Conservation (phyloP, 2,113 vertebrate species). For the Oncorhynchus mykiss region DNA sequence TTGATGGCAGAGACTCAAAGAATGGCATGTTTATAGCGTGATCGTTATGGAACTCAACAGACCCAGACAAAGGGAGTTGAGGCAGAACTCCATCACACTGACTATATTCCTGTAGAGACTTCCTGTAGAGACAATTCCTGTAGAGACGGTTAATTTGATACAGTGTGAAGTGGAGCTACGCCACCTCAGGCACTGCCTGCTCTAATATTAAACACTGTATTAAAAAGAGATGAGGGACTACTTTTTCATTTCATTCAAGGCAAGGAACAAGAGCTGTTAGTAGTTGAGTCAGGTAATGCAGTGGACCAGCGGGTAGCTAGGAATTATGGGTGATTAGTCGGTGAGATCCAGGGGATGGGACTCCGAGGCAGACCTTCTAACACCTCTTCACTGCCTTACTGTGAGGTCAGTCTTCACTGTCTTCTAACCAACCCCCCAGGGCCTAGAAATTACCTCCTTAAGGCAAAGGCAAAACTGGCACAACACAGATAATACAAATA, state of each 20-base stretch:
- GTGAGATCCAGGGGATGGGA: slow-evolving; percentile 16
- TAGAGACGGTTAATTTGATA: background rate
- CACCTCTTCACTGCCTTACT: slow-evolving; percentile 19
- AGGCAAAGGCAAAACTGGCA: slow-evolving; percentile 52
- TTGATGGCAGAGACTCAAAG: background rate
- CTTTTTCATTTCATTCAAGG: slow-evolving; percentile 40
- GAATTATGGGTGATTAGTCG: slow-evolving; percentile 36
- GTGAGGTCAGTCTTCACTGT: slow-evolving; percentile 9
- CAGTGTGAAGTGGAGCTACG: slow-evolving; percentile 10
- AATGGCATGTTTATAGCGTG: background rate
- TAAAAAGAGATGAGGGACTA: slow-evolving; percentile 40
- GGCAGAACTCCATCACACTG: background rate
- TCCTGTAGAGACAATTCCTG: slow-evolving; percentile 21
- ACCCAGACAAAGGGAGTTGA: slow-evolving; percentile 21
- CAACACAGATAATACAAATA: slow-evolving; percentile 30
- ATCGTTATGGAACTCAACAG: background rate
- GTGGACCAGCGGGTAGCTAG: slow-evolving; percentile 18
- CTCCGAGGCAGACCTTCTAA: slow-evolving; percentile 20
- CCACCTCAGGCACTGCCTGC: slow-evolving; percentile 2
- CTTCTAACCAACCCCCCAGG: slow-evolving; percentile 10
- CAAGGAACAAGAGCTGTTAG: slow-evolving; percentile 23
- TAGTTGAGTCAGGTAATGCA: slow-evolving; percentile 32
- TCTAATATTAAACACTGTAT: slow-evolving; percentile 35
- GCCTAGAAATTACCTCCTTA: slow-evolving; percentile 35
- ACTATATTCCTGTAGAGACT: slow-evolving; percentile 9